Base-by-base conservation (phyloP, 1,140 invertebrate genomes). In the Lordiphosa stackelbergi region DNA sequence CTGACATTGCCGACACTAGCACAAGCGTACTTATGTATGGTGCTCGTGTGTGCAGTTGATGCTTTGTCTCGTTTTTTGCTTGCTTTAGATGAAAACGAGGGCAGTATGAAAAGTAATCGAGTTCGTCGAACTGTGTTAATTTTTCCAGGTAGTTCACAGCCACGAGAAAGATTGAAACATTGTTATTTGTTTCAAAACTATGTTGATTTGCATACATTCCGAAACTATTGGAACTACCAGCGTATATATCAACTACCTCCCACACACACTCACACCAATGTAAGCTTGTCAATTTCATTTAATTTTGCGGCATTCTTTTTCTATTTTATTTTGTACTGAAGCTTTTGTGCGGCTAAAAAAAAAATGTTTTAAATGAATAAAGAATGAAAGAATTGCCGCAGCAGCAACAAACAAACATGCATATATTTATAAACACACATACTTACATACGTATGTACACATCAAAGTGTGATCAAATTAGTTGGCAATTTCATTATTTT, bases 281-380 rank as follows among this genome's bases (percentile, higher is more conserved):
- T 19, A 48, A 34, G 35, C 11, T 55, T 49, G 77, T 72, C 64
- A 77, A 81, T 77, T 83, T 77, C 51, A 83, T 65, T 81, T 83
- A 83, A 81, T 81, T 81, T 75, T 51, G 62, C 53, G 58, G 71
- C 49, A 51, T 61, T 74, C 64, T 70, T 57, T 61, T 52, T 51
- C 47, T 42, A 47, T 74, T 64, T 66, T 66, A 55, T 65, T 66
- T 41, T 45, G 4, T 31, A 24, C 9, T 38, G 57, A 64, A 55
- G 54, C 68, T 79, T 75, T 83, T 59, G 36, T 65, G 46, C 43
- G 51, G 40, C 60, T 22, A 13, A 22, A 64, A 64, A 78, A 61
- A 53, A 56, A 79, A 59, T 54, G 43, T 65, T 46, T 59, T 66
- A 68, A 81, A 64, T 61, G 74, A 73, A 79, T 52, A 66, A 63